Evolutionary conservation across 2,797 vertebrate genomes (phyloP).

Genomic region (Rousettus madagascariensis): DNA sequence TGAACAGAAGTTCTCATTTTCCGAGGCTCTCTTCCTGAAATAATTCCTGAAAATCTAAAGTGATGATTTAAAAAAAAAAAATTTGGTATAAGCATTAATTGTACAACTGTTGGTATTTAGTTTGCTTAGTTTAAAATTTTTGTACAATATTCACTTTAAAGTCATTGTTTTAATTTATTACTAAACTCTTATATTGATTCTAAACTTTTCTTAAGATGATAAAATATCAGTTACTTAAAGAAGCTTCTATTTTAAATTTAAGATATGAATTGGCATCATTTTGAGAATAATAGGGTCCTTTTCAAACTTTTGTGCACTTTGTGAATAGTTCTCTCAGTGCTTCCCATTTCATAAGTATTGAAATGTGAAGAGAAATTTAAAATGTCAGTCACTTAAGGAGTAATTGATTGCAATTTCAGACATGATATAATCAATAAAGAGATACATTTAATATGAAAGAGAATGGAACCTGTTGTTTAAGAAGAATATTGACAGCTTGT

Average conservation of each 20-base stretch:
- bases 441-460: constrained; percentile 32
- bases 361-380: constrained; percentile 28
- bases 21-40: not conserved
- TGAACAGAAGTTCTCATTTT: constrained; percentile 28
- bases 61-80: not conserved
- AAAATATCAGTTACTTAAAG: constrained; percentile 2
- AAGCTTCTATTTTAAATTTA: constrained; percentile 2
- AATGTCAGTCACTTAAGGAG: not conserved
- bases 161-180: constrained; percentile 32
- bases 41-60: constrained; percentile 21
- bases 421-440: constrained; percentile 29
- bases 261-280: constrained; percentile 41
- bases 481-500: not conserved
- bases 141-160: not conserved
- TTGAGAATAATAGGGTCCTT: constrained; percentile 21
- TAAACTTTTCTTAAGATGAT: constrained; percentile 41
- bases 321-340: not conserved
- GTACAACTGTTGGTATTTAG: not conserved
- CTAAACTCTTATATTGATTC: not conserved
- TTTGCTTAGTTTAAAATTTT: constrained; percentile 16
- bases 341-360: not conserved
- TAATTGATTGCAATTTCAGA: not conserved
- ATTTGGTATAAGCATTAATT: not conserved
- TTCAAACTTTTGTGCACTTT: constrained; percentile 21
- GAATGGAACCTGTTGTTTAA: constrained; percentile 1